Evolutionary conservation across 1,140 invertebrate genomes (phyloP), one percentile per base, ranked within the genome.

Genomic region (Tetramorium alpestre): DNA sequence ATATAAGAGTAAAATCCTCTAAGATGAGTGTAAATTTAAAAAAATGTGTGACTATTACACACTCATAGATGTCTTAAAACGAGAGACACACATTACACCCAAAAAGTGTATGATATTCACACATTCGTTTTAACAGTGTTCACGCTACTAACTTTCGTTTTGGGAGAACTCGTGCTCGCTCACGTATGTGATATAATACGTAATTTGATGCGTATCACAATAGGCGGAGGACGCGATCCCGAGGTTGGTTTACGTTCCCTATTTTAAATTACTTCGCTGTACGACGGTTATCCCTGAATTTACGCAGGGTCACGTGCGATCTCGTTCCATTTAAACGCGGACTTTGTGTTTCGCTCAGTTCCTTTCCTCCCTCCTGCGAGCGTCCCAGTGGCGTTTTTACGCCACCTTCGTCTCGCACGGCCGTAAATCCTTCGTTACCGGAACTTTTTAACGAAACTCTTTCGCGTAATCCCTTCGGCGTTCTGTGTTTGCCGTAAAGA

Each of bases 401-500:
- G 62, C 47, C 47, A 82, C 51, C 54, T 47, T n/a, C 28, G 22
- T 70, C 67, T 75, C 41, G 54, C 70, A 41, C 69, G 69, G 13
- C 28, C 69, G 80, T 84, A 84, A 84, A 84, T 84, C 69, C 80
- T 84, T 84, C 69, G 80, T 84, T 84, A 84, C 80, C 41, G 69
- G 80, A 84, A 84, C 80, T 84, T 84, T 84, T 84, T 84, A 84
- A 84, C 80, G 80, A 49, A 84, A 84, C 69, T 84, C 77, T 80
- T 80, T 41, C 62, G 62, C 25, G 80, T 75, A 84, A 84, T 84
- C 80, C 80, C 80, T 84, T 75, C 62, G 80, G 80, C 54, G 85
- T 85, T 80, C 81, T 70, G 67, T 76, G 84, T 90, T 88, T 88
- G 90, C 69, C 86, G 85, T 91, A 92, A 86, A 86, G 91, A 92